A percentile compares a stretch with the other conserved stretches of the same genome.
These are phyloP conservation scores for Colostygia pectinataria DNA, from an alignment of 2,888 invertebrate species.

Conservation along the genomic window DNA sequence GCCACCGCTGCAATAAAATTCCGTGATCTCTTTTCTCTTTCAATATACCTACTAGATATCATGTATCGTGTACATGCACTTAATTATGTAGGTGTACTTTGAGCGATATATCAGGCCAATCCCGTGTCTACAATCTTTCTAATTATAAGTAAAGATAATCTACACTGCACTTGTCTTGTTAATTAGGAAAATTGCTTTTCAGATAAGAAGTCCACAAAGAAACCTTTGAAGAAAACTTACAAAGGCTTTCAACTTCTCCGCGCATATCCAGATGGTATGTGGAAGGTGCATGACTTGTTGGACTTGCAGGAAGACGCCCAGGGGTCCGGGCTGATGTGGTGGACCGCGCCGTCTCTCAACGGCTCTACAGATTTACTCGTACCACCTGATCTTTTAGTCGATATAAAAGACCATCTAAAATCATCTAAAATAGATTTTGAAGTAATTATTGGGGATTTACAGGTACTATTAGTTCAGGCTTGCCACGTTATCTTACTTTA, in stretches of 20 bases:
- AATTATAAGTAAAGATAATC: conserved; percentile 27
- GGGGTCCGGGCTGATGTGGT: conserved; percentile 78
- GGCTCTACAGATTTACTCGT: conserved; percentile 88
- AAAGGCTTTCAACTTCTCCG: conserved; percentile 81
- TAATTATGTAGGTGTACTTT: conserved; percentile 21
- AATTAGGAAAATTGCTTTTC: conserved; percentile 28
- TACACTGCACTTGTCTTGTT: conserved; percentile 16
- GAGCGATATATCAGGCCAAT: conserved; percentile 16
- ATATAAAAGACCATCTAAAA: conserved; percentile 83
- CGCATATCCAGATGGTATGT: conserved; percentile 64
- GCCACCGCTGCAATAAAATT: too few relatives aligned
- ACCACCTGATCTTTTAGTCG: conserved; percentile 85
- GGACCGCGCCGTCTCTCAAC: conserved; percentile 73
- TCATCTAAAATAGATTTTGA: conserved; percentile 85
- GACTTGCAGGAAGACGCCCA: conserved; percentile 76
- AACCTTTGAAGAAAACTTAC: conserved; percentile 73
- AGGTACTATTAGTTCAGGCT: conserved; percentile 70
- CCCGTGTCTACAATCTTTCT: conserved; percentile 22
- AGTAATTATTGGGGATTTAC: conserved; percentile 88
- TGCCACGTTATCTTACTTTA: background rate
- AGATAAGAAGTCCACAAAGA: conserved; percentile 65
- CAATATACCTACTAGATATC: too few relatives aligned
- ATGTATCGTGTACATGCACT: conserved; percentile 32
- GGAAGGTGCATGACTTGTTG: conserved; percentile 73
- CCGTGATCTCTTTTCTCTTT: too few relatives aligned